Evolutionary conservation across 2,888 invertebrate species (phyloP).

Genomic region (Spodoptera littoralis): DNA sequence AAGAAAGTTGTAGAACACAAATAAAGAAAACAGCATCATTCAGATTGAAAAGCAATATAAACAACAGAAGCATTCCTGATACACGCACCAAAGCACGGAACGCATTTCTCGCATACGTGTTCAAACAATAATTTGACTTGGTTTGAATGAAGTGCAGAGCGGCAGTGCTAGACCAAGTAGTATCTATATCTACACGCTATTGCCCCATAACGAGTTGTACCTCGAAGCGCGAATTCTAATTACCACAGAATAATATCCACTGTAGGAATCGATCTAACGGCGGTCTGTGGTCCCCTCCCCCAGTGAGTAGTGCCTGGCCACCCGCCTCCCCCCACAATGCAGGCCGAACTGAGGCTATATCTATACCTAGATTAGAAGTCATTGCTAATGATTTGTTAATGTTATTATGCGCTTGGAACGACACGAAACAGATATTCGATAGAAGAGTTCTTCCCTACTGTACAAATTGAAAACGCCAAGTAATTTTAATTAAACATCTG

Average conservation of each 20-base stretch:
- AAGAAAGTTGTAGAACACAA: too few species aligned
- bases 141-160: constrained; percentile 22
- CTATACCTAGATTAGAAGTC: constrained; percentile 61
- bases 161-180: constrained; percentile 11
- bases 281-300: constrained; percentile 60
- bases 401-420: constrained; percentile 30
- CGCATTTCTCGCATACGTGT: constrained; percentile 1
- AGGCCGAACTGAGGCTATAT: constrained; percentile 53
- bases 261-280: constrained; percentile 86
- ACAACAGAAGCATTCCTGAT: too few species aligned
- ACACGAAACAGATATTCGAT: constrained; percentile 12
- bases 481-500: constrained; percentile 3
- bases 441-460: background rate
- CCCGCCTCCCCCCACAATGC: constrained; percentile 55
- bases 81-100: too few species aligned
- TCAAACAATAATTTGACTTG: constrained; percentile 18
- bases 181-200: constrained; percentile 30
- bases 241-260: constrained; percentile 84
- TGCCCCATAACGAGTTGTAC: constrained; percentile 59
- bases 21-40: too few species aligned
- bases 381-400: constrained; percentile 64
- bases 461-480: constrained; percentile 25
- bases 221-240: constrained; percentile 82
- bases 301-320: constrained; percentile 57
- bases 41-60: too few species aligned